Percentiles rank a stretch among this genome's conserved stretches.
Conservation (phyloP, 2,888 invertebrate species). For the Clostera curtula region DNA sequence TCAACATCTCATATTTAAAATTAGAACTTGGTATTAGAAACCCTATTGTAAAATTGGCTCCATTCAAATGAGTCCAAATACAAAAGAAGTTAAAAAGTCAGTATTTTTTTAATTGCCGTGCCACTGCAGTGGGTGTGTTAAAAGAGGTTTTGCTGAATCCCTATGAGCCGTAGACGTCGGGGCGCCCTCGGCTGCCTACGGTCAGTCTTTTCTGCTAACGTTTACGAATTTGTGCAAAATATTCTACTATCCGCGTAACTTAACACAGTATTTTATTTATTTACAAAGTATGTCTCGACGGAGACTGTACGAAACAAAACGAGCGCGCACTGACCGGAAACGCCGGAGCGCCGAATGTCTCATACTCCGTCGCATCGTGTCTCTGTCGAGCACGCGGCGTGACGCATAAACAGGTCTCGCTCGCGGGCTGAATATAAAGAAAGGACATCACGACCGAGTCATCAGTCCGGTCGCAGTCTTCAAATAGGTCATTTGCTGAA, state of each 20-base stretch:
- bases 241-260: conserved; percentile 67
- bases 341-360: conserved; percentile 60
- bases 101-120: too few relatives aligned
- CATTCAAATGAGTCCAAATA: too few relatives aligned
- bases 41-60: too few relatives aligned
- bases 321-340: conserved; percentile 69
- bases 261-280: conserved; percentile 62
- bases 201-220: conserved; percentile 72
- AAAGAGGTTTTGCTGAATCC: conserved; percentile 39
- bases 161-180: conserved; percentile 48
- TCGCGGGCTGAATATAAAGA: conserved; percentile 18
- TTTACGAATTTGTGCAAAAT: conserved; percentile 74
- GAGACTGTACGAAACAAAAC: conserved; percentile 48
- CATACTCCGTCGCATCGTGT: conserved; percentile 25
- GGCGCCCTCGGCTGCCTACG: conserved; percentile 66
- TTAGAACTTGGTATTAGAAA: background rate
- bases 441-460: conserved; percentile 34
- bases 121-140: conserved; percentile 8
- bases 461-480: conserved; percentile 39
- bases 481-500: conserved; percentile 33
- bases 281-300: conserved; percentile 57
- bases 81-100: too few relatives aligned
- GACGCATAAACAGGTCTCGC: conserved; percentile 19
- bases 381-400: conserved; percentile 18
- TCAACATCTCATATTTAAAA: too few relatives aligned